Base-by-base conservation (phyloP, 2,797 vertebrate genomes). In the Delichon dasypus region DNA sequence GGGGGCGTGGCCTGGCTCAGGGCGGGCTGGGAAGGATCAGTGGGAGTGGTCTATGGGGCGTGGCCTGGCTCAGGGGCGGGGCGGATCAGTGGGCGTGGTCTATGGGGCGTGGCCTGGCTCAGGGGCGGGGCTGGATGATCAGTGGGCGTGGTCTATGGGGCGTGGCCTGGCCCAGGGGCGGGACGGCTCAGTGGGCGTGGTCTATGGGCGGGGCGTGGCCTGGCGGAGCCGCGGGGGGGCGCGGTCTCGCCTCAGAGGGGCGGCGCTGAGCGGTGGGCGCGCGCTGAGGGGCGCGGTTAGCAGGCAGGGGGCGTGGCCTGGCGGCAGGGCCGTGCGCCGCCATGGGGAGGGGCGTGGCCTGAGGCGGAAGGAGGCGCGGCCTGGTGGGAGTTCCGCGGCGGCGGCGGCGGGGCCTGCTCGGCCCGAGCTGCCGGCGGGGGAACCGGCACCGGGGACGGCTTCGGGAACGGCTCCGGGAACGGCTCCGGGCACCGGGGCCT, bases 151-250 rank as follows among this genome's bases (percentile, higher is more conserved):
- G 29, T 11, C 29, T 25, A 20, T 0, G 2, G 44, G 18, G 76
- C 34, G 76, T 0, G 64, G 34, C 1, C 42, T 8, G 7, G 2
- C 2, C 13, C 3, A 3, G 10, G 17, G 61, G 50, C 5, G 27
- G 3, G 1, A 1, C 4, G 36, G 36, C 9, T 36, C 36, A 36
- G 36, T 10, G 36, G 36, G 36, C 36, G 9, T 36, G 36, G 36
- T 36, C 36, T 36, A 9, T 36, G 36, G 36, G 36, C 36, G 36
- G 36, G 36, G 42, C 42, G 42, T 42, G 42, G 42, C 12, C 42
- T 42, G 42, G 42, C 42, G 15, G 42, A 42, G 42, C 42, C 10
- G 36, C 9, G 36, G 36, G 36, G 10, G 44, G 73, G 73, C 16
- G 50, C 7, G 75, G 50, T 15, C 34, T 18, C 5, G 1, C 1